Conservation (phyloP, 2,113 vertebrate genomes). For the Xiphophorus maculatus region DNA sequence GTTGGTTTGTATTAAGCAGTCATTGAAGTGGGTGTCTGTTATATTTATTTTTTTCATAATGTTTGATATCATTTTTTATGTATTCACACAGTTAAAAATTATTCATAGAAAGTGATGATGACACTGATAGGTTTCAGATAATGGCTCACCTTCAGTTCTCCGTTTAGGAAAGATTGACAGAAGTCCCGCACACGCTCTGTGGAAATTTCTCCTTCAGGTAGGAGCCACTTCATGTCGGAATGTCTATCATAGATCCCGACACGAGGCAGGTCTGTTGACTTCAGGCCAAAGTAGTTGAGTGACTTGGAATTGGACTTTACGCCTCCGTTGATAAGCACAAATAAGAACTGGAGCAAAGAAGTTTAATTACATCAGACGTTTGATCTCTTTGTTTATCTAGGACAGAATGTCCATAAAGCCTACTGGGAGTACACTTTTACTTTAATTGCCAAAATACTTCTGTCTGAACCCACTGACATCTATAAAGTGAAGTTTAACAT, state of each 20-base stretch:
- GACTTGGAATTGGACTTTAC: conserved; percentile 78
- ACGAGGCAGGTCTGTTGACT: conserved; percentile 85
- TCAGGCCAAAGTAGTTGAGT: conserved; percentile 86
- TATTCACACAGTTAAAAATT: no score
- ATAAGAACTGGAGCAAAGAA: conserved; percentile 85
- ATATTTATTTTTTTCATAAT: no score
- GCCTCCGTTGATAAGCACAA: conserved; percentile 86
- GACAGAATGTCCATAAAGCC: conserved; percentile 10
- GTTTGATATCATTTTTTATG: no score
- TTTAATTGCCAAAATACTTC: background rate
- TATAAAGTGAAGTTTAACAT: background rate
- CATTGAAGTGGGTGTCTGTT: no score
- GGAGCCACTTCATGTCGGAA: conserved; percentile 83
- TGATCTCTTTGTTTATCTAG: conserved; percentile 1
- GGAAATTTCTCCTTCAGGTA: conserved; percentile 79
- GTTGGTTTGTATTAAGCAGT: no score
- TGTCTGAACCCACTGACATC: background rate
- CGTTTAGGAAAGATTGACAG: conserved; percentile 83
- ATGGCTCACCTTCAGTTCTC: conserved; percentile 77
- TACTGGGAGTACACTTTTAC: background rate
- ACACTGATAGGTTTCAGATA: background rate
- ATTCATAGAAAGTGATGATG: background rate
- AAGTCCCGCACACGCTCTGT: conserved; percentile 80
- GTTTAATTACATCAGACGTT: background rate
- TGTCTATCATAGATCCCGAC: conserved; percentile 83